These are phyloP conservation scores for Sisyra nigra DNA, from an alignment of 2,888 invertebrate genomes.

Conservation along the genomic window DNA sequence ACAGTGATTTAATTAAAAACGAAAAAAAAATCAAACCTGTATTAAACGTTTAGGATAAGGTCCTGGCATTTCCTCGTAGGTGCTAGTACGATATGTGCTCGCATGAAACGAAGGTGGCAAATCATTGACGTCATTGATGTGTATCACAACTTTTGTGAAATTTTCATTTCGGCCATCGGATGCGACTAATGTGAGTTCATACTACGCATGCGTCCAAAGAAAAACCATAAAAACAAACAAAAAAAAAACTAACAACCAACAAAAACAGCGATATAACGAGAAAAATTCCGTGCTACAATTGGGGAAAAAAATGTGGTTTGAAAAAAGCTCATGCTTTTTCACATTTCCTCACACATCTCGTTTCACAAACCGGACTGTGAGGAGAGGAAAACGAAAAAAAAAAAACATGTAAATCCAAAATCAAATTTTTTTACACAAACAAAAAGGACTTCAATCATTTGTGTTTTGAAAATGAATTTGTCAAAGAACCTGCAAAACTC, in stretches of 20 bases:
- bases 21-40: slow-evolving; percentile 40
- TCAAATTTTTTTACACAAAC: background rate
- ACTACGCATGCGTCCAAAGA: slow-evolving; percentile 42
- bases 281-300: background rate
- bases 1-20: slow-evolving; percentile 16
- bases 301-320: background rate
- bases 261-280: slow-evolving; percentile 1
- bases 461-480: background rate
- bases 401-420: slow-evolving; percentile 5
- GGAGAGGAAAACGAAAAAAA: slow-evolving; percentile 3
- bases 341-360: background rate
- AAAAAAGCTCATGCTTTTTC: background rate
- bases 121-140: slow-evolving; percentile 78
- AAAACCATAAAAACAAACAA: slow-evolving; percentile 16
- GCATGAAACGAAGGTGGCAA: slow-evolving; percentile 68
- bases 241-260: slow-evolving; percentile 11
- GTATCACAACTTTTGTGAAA: slow-evolving; percentile 65
- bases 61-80: slow-evolving; percentile 58
- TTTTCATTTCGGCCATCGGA: slow-evolving; percentile 84
- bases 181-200: slow-evolving; percentile 76
- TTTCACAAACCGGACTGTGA: too few species aligned
- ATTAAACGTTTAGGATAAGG: slow-evolving; percentile 53
- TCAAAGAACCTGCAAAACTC: slow-evolving; percentile 60
- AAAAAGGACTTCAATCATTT: background rate
- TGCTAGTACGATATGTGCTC: slow-evolving; percentile 51